These are phyloP conservation scores for Coptotermes formosanus DNA, from an alignment of 1,140 invertebrate species.

Conservation along the genomic window DNA sequence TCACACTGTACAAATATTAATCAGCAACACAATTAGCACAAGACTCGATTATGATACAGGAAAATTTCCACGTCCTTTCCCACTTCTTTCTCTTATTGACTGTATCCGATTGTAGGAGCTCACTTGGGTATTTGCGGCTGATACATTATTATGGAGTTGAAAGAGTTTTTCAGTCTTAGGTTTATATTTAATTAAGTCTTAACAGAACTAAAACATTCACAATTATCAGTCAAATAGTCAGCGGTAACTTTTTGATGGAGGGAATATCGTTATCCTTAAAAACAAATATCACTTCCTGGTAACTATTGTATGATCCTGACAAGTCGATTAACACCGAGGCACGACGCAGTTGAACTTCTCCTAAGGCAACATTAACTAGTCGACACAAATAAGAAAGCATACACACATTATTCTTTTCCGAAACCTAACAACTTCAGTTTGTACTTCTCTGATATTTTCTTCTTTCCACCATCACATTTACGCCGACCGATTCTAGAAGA, in stretches of 20 bases:
- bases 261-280: neutral
- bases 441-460: neutral
- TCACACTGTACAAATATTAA: too few relatives aligned
- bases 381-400: neutral
- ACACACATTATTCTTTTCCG: neutral
- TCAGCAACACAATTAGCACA: too few relatives aligned
- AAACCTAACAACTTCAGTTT: neutral
- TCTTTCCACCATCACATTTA: neutral
- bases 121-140: too few relatives aligned
- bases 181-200: too few relatives aligned
- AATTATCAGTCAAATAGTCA: neutral
- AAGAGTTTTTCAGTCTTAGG: too few relatives aligned
- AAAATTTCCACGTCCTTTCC: too few relatives aligned
- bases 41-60: too few relatives aligned
- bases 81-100: too few relatives aligned
- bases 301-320: neutral
- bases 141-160: too few relatives aligned
- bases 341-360: neutral
- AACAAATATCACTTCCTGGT: neutral
- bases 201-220: too few relatives aligned
- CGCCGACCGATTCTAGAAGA: neutral
- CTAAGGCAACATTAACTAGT: neutral
- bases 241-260: neutral
- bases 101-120: too few relatives aligned
- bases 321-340: neutral